Evolutionary conservation across 2,113 vertebrate species (phyloP).

Genomic region (Lipophrys pholis): DNA sequence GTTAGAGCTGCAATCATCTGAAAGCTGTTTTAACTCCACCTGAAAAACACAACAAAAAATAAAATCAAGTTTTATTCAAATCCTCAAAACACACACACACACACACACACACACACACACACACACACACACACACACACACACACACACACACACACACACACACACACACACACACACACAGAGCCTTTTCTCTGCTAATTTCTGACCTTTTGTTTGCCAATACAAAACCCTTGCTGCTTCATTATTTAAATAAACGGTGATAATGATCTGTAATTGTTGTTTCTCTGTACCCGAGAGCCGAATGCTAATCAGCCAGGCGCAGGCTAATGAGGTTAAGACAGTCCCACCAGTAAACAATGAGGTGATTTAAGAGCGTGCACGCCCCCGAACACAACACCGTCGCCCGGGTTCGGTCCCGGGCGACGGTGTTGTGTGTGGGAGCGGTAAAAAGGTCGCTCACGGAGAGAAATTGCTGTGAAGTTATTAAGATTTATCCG

Average conservation of each 20-base stretch:
- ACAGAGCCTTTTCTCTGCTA: conserved; percentile 15
- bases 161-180: neutral
- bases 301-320: conserved; percentile 62
- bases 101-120: no score
- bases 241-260: conserved; percentile 65
- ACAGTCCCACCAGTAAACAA: conserved; percentile 64
- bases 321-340: conserved; percentile 63
- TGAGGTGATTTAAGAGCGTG: conserved; percentile 49
- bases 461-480: conserved; percentile 5
- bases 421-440: no score
- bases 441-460: conserved; percentile 24
- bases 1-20: no score
- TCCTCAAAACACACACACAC: no score
- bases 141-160: neutral
- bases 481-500: neutral
- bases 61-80: neutral
- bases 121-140: neutral
- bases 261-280: conserved; percentile 73
- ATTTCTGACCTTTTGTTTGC: conserved; percentile 69
- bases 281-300: conserved; percentile 58
- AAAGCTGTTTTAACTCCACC: no score
- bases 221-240: conserved; percentile 45
- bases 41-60: no score
- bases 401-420: conserved; percentile 3
- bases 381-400: conserved; percentile 15